These are phyloP conservation scores for Syngnathus floridae DNA, from an alignment of 2,113 vertebrate genomes.

Conservation along the genomic window DNA sequence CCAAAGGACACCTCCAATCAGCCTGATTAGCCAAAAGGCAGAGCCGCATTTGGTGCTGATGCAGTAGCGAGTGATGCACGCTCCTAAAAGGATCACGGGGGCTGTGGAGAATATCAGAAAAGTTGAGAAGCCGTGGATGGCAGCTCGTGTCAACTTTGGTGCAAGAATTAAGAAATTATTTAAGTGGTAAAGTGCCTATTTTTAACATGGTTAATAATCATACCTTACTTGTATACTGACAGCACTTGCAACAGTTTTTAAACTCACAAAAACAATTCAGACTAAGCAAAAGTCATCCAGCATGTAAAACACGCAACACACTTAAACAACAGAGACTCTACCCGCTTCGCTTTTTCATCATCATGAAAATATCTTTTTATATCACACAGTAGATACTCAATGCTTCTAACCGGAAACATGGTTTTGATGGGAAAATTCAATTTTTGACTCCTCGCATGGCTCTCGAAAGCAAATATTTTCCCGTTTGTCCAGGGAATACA, in stretches of 20 bases:
- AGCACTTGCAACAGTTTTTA: constrained; percentile 40
- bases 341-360: too few relatives aligned
- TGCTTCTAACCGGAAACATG: too few relatives aligned
- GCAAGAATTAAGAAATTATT: constrained; percentile 37
- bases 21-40: constrained; percentile 63
- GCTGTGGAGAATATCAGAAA: constrained; percentile 38
- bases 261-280: constrained; percentile 49
- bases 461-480: too few relatives aligned
- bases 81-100: constrained; percentile 54
- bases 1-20: constrained; percentile 69
- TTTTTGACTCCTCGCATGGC: too few relatives aligned
- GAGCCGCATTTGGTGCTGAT: constrained; percentile 45
- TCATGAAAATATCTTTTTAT: too few relatives aligned
- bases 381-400: too few relatives aligned
- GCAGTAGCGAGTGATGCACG: constrained; percentile 41
- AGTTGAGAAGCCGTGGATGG: constrained; percentile 35
- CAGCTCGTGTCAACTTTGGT: constrained; percentile 40
- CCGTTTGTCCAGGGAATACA: too few relatives aligned
- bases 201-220: constrained; percentile 13
- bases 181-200: constrained; percentile 23
- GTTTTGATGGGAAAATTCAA: too few relatives aligned
- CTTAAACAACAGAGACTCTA: too few relatives aligned
- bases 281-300: constrained; percentile 69
- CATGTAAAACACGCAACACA: constrained; percentile 68
- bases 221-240: constrained; percentile 13